Base-by-base conservation (phyloP, 2,113 vertebrate genomes). In the Hemibagrus wyckioides region DNA sequence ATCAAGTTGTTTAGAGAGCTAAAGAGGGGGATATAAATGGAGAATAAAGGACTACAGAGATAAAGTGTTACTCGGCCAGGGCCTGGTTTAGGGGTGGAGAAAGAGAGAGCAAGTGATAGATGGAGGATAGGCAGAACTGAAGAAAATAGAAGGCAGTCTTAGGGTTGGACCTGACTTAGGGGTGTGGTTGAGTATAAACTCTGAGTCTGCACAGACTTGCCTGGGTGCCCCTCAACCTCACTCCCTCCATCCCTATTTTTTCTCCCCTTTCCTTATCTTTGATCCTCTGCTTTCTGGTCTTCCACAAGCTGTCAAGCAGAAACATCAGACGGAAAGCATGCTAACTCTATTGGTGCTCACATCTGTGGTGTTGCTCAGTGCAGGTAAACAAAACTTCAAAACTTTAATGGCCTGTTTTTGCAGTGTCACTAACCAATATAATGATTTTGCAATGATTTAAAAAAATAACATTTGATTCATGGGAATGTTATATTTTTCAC, bases 111-210 rank as follows among this genome's bases (percentile, higher is more conserved):
- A 41, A 84, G 75, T 9, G 28, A 85, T 73, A 25, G 30, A 83
- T 39, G 50, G 23, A 59, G 50, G 59, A 50, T n/a, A 73, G 30
- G 54, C 79, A 59, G 54, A 41, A 39, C 54, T 59, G 17, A 57
- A 63, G 71, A 83, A 56, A 79, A 56, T 73, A 77, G 82, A 76
- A 80, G 59, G 71, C 28, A 77, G 30, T 67, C 41, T 90, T 91
- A 39, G 90, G 92, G 88, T 83, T 83, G 82, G 89, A 86, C 86
- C 87, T 39, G 83, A 77, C 14, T 39, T 65, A 92, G 92, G 94
- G 95, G 95, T 94, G 95, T 93, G 95, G 92, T 93, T 90, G 92
- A 91, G 90, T 96, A 95, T 96, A 95, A 94, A 96, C 91, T 85
- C 30, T 19, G 56, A 91, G 88, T 91, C 91, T 90, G 92, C 90